Conservation (phyloP, 2,113 vertebrate species). For the Crocuta crocuta region DNA sequence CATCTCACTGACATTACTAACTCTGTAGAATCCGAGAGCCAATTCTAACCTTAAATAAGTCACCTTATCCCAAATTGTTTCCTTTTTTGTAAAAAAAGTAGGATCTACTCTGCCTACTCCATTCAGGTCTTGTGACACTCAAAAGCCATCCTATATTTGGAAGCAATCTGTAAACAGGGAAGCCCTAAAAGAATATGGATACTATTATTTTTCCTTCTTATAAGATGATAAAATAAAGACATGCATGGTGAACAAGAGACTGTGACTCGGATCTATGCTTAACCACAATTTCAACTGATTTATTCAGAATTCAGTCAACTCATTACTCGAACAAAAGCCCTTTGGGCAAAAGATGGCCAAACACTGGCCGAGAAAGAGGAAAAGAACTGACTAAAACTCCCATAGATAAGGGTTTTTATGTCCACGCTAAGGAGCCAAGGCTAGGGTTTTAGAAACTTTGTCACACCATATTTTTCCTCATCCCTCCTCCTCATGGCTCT, state of each 20-base stretch:
- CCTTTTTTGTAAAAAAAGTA: background rate
- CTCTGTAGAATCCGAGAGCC: background rate
- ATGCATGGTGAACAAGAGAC: background rate
- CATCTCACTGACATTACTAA: background rate
- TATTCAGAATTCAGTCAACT: constrained; percentile 34
- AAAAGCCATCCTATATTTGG: background rate
- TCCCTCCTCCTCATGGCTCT: background rate
- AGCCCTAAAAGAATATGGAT: background rate
- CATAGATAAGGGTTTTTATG: background rate
- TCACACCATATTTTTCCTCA: background rate
- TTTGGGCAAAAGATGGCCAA: constrained; percentile 16
- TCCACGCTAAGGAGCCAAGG: background rate
- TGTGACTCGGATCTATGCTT: background rate
- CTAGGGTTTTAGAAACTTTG: background rate
- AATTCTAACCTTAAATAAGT: constrained; percentile 8
- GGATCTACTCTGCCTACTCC: background rate
- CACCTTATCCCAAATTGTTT: background rate
- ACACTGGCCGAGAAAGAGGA: background rate
- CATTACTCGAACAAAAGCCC: background rate
- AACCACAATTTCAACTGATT: constrained; percentile 7
- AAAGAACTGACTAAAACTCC: background rate
- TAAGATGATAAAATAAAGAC: constrained; percentile 17
- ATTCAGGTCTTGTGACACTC: background rate
- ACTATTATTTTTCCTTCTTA: background rate
- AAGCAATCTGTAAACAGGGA: background rate